Evolutionary conservation across 1,140 invertebrate species (phyloP), one percentile per base, ranked within the genome.

Genomic region (Lycorma delicatula): DNA sequence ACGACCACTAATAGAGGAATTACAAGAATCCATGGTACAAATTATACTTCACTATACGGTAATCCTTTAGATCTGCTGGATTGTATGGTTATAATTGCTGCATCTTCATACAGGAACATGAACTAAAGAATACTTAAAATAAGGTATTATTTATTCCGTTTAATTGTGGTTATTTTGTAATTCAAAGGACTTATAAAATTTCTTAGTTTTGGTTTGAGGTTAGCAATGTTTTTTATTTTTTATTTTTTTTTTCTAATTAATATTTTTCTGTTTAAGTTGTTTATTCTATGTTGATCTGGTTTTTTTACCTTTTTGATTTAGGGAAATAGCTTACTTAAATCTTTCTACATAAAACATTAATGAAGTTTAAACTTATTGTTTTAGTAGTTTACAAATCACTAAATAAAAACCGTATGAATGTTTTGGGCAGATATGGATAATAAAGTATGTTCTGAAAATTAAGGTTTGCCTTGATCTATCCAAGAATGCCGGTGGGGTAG

Each of bases 1-100:
- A 97, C 98, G 91, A 96, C 97, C 1, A 98, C 96, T n/a, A 99
- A 99, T 75, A 81, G 95, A 62, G 96, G 95, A 52, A 95, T 98
- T 41, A 97, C 95, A 0, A 83, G 85, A 59, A 98, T 99, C 64
- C 79, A 96, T 56, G 97, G 66, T 22, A 98, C 96, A 9, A 87
- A 89, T 62, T 93, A 97, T 71, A 81, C 81, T 58, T 92, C 91
- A 59, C 95, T 97, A 0, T 97, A 99, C 74, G 97, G 94, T 11
- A 90, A 99, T 48, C 97, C 97, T 0, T 84, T 97, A 52, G 97
- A 99, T 79, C 73, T 99, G 41, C 74, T 99, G 1, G 97, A 99
- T 76, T 78, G 97, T 57, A 86, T 93, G 79, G 89, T 98, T 51
- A 99, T 99, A 25, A 91, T 97, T 52, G 84, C 88, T 7, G 99